These are phyloP conservation scores for Drosophila varians DNA, from an alignment of 1,140 invertebrate species.

Conservation along the genomic window DNA sequence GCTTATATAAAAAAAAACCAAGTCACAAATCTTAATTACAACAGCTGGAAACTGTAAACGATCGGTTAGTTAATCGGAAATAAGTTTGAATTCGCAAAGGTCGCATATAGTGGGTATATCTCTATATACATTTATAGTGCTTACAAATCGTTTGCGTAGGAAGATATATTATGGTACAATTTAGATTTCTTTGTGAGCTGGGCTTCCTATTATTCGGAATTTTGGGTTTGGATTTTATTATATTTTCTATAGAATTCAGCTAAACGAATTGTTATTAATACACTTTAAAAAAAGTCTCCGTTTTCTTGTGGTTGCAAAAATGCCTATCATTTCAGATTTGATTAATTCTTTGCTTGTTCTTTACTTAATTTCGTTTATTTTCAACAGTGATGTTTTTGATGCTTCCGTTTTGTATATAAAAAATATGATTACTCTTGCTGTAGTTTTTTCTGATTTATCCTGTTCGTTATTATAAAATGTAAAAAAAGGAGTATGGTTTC, in stretches of 20 bases:
- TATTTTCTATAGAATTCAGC: slow-evolving; percentile 72
- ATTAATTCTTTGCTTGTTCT: slow-evolving; percentile 54
- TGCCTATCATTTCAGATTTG: slow-evolving; percentile 71
- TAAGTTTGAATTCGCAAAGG: slow-evolving; percentile 16
- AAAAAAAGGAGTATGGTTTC: slow-evolving; percentile 76
- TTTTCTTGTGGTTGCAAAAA: slow-evolving; percentile 60
- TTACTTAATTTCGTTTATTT: slow-evolving; percentile 40
- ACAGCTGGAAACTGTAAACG: slow-evolving; percentile 40
- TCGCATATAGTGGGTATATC: slow-evolving; percentile 34
- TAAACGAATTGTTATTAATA: slow-evolving; percentile 59
- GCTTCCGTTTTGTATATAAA: slow-evolving; percentile 68
- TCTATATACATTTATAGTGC: slow-evolving; percentile 53
- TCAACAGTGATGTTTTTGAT: slow-evolving; percentile 53
- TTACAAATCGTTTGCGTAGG: slow-evolving; percentile 65
- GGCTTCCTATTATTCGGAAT: slow-evolving; percentile 23
- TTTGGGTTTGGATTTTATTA: slow-evolving; percentile 31
- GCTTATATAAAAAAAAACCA: slow-evolving; percentile 47
- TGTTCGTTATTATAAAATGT: slow-evolving; percentile 73
- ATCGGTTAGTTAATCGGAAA: slow-evolving; percentile 25
- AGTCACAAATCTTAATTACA: slow-evolving; percentile 46
- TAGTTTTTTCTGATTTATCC: slow-evolving; percentile 50
- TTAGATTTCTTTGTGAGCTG: slow-evolving; percentile 29
- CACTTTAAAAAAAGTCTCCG: slow-evolving; percentile 63
- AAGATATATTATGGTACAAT: slow-evolving; percentile 59
- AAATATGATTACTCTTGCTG: slow-evolving; percentile 66